Percentiles rank a stretch among this genome's conserved stretches.
phyloP scores from a whole-genome alignment of 2,888 invertebrate genomes.

The Choristoneura rosaceana region DNA sequence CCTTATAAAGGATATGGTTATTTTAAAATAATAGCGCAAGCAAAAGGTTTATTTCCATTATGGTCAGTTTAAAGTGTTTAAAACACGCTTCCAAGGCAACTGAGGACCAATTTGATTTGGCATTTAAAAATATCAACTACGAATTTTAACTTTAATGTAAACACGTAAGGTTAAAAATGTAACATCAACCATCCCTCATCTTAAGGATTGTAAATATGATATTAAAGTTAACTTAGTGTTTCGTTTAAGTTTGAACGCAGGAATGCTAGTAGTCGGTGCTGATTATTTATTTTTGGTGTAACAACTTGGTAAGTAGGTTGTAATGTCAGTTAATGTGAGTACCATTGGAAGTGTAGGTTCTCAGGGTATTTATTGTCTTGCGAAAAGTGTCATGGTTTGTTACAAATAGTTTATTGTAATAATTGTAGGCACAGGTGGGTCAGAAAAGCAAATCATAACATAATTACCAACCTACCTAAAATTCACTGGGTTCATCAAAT shows the following conservation, averaged over 20 bases:
- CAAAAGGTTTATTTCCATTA: constrained; percentile 1
- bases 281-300: constrained; percentile 10
- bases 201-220: neutral
- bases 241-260: neutral
- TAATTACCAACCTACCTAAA: too few relatives aligned
- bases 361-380: constrained; percentile 6
- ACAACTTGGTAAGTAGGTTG: neutral
- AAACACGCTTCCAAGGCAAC: constrained; percentile 7
- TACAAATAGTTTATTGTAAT: too few relatives aligned
- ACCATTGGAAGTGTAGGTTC: constrained; percentile 19
- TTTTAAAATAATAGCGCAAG: neutral
- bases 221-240: constrained; percentile 14
- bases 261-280: neutral
- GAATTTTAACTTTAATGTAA: neutral
- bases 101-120: neutral
- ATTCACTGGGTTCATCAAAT: too few relatives aligned
- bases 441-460: too few relatives aligned
- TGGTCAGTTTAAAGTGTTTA: constrained; percentile 4
- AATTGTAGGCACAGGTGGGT: too few relatives aligned
- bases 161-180: neutral
- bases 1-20: constrained; percentile 4
- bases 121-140: neutral
- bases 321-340: neutral
- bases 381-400: neutral
- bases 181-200: neutral